These are phyloP conservation scores for Colistium nudipinnis DNA, from an alignment of 2,113 vertebrate species.

Conservation along the genomic window DNA sequence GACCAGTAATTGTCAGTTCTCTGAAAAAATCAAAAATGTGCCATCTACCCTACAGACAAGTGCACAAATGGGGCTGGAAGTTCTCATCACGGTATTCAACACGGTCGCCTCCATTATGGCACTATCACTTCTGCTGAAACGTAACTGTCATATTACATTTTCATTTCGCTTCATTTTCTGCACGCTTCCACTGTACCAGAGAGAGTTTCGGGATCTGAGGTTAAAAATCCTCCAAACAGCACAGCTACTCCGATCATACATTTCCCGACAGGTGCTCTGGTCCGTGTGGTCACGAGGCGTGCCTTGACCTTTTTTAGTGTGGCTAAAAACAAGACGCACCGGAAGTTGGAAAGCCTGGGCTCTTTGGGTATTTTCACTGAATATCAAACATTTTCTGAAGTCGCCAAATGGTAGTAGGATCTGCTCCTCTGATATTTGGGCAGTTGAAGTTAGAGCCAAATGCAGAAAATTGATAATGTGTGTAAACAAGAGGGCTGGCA, in stretches of 20 bases:
- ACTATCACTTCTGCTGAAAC: neutral
- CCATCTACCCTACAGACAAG: constrained; percentile 18
- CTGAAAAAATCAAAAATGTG: constrained; percentile 35
- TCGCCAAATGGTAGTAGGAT: too few relatives aligned
- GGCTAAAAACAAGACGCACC: neutral
- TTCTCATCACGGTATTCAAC: constrained; percentile 10
- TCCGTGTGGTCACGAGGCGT: neutral
- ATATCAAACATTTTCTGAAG: neutral
- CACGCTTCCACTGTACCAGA: neutral
- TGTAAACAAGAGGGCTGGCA: constrained; percentile 16
- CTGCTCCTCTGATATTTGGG: neutral
- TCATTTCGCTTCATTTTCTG: neutral
- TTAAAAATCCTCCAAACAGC: neutral
- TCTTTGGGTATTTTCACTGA: neutral
- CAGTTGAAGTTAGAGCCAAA: too few relatives aligned
- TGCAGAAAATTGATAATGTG: constrained; percentile 1
- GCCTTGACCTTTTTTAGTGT: neutral
- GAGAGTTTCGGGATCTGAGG: neutral
- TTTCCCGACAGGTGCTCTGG: neutral
- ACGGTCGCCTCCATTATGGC: constrained; percentile 23
- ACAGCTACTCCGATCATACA: too few relatives aligned
- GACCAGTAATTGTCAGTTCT: constrained; percentile 23
- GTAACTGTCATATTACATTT: neutral
- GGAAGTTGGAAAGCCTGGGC: neutral
- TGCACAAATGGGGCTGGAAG: constrained; percentile 21